Conservation (phyloP, 1,140 invertebrate genomes). For the Dinoponera quadriceps region DNA sequence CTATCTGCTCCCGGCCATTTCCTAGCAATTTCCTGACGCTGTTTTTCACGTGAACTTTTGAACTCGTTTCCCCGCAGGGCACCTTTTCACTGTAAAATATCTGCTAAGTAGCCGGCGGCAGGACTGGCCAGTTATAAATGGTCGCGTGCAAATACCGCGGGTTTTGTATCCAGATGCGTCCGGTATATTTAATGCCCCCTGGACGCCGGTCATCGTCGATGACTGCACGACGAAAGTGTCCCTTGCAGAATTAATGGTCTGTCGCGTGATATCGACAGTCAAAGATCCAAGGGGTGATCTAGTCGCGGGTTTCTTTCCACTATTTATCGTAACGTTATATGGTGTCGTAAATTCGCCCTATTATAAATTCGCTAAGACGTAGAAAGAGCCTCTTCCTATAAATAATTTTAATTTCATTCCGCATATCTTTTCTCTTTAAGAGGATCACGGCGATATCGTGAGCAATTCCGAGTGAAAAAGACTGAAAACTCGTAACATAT, state of each 20-base stretch:
- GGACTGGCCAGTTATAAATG: slow-evolving; percentile 79
- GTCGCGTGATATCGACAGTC: slow-evolving; percentile 23
- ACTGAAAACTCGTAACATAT: not conserved
- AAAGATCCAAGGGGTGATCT: slow-evolving; percentile 3
- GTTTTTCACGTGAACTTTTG: slow-evolving; percentile 82
- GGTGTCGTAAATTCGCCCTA: not conserved
- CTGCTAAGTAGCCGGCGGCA: slow-evolving; percentile 79
- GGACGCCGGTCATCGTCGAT: slow-evolving; percentile 52
- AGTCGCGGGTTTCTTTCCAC: not conserved
- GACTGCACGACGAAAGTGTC: slow-evolving; percentile 51
- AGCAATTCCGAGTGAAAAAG: not conserved
- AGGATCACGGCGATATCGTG: slow-evolving; percentile 28
- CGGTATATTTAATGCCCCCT: slow-evolving; percentile 72
- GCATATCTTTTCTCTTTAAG: not conserved
- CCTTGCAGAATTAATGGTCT: slow-evolving; percentile 65
- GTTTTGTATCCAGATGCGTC: slow-evolving; percentile 80
- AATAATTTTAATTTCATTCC: slow-evolving; percentile 10
- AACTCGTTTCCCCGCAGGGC: slow-evolving; percentile 60
- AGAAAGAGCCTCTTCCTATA: not conserved
- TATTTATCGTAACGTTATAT: not conserved
- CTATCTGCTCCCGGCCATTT: slow-evolving; percentile 75
- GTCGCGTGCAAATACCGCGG: slow-evolving; percentile 73
- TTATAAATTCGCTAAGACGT: not conserved
- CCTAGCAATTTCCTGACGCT: slow-evolving; percentile 83
- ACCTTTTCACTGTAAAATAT: slow-evolving; percentile 77